phyloP scores from a whole-genome alignment of 2,797 vertebrate species.

The Ptychobarbus kaznakovi region DNA sequence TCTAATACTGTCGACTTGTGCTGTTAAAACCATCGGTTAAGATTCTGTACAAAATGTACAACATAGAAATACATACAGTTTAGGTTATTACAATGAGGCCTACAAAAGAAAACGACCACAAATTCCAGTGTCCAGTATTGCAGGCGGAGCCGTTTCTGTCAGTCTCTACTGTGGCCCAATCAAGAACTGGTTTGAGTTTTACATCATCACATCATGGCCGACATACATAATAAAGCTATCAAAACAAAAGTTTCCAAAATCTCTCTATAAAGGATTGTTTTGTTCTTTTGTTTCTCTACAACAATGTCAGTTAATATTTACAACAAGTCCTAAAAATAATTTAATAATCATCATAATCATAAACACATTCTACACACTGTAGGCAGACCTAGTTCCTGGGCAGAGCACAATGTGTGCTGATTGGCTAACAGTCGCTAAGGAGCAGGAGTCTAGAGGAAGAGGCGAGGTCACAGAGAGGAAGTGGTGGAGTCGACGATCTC shows the following conservation, averaged over 20 bases:
- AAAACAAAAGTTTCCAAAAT: conserved; percentile 90
- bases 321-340: conserved; percentile 97
- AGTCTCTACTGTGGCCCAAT: conserved; percentile 76
- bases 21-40: conserved; percentile 92
- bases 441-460: conserved; percentile 65
- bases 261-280: conserved; percentile 89
- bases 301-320: conserved; percentile 90
- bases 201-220: conserved; percentile 82
- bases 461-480: conserved; percentile 92
- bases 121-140: conserved; percentile 86
- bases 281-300: conserved; percentile 88
- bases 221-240: conserved; percentile 84
- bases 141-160: conserved; percentile 81
- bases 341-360: conserved; percentile 85
- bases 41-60: conserved; percentile 94
- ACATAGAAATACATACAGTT: conserved; percentile 89
- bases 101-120: conserved; percentile 94
- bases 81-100: conserved; percentile 92
- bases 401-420: conserved; percentile 79
- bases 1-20: conserved; percentile 89
- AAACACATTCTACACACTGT: conserved; percentile 92
- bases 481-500: conserved; percentile 98
- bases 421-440: conserved; percentile 91
- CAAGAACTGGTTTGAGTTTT: conserved; percentile 71
- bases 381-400: conserved; percentile 68